These are phyloP conservation scores for Mustela lutreola DNA, from an alignment of 2,113 vertebrate genomes.

Conservation along the genomic window DNA sequence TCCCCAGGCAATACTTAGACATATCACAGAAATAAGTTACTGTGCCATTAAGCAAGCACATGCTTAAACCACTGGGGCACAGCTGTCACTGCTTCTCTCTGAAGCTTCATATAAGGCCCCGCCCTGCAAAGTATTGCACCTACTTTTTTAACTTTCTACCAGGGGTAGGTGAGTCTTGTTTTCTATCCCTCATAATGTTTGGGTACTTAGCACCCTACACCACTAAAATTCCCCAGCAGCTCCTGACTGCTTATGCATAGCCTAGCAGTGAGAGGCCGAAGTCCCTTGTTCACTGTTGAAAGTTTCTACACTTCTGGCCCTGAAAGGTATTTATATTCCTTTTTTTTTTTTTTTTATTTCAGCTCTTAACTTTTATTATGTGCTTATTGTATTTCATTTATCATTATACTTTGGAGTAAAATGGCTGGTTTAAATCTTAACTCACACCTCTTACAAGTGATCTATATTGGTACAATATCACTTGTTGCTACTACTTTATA, in stretches of 20 bases:
- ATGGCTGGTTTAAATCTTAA: constrained; percentile 2
- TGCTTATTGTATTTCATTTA: background rate
- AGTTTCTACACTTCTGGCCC: background rate
- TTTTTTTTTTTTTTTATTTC: background rate
- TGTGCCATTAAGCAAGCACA: background rate
- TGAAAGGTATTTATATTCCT: background rate
- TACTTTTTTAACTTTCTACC: background rate
- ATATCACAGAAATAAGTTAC: background rate
- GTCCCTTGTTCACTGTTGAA: background rate
- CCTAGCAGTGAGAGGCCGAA: background rate
- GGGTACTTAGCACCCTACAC: background rate
- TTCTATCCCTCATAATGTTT: no score
- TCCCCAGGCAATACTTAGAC: background rate
- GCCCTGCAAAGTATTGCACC: background rate
- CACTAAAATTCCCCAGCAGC: background rate
- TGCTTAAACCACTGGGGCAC: background rate
- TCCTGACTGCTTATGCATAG: background rate
- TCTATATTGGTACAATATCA: background rate
- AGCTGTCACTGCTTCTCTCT: background rate
- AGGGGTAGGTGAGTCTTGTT: background rate
- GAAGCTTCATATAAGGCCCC: background rate
- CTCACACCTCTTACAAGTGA: background rate
- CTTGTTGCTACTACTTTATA: background rate
- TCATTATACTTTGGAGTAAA: background rate
- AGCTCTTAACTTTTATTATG: background rate